A percentile compares a stretch with the other conserved stretches of the same genome.
These are phyloP conservation scores for Alectoris magna DNA, from an alignment of 2,797 vertebrate species.

Conservation along the genomic window DNA sequence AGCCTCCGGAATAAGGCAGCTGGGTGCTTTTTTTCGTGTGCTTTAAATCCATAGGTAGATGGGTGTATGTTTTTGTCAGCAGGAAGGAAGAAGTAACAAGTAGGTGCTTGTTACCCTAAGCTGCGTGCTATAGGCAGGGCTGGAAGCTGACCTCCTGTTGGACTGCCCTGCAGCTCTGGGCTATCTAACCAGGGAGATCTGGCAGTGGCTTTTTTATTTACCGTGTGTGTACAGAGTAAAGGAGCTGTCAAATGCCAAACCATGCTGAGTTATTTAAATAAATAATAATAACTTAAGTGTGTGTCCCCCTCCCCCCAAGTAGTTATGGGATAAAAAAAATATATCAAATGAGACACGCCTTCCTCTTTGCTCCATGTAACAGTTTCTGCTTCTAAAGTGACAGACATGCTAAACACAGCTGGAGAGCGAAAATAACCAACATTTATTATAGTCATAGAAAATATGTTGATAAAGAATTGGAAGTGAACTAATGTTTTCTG, in stretches of 20 bases:
- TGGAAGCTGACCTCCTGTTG: neutral
- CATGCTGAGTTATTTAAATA: too few species aligned
- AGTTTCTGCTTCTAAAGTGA: neutral
- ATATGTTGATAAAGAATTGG: neutral
- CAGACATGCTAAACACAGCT: neutral
- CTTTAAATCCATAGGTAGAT: neutral
- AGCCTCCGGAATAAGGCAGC: neutral
- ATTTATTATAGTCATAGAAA: neutral
- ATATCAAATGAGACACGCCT: accelerated
- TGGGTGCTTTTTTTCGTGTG: neutral
- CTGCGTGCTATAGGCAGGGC: neutral
- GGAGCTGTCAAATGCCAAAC: neutral
- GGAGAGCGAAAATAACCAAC: neutral
- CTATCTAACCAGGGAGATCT: neutral
- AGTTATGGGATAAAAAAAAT: neutral
- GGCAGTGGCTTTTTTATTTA: neutral
- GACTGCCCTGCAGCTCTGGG: neutral
- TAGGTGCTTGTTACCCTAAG: neutral
- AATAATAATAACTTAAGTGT: too few species aligned
- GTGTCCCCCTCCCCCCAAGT: accelerated
- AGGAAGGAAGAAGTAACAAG: neutral
- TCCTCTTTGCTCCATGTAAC: neutral
- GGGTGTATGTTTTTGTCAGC: neutral
- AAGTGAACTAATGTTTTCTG: neutral
- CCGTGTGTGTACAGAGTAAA: neutral